A percentile compares a stretch with the other conserved stretches of the same genome.
Evolutionary conservation across 2,888 invertebrate species (phyloP).

Genomic region (Cosmorhoe ocellata): DNA sequence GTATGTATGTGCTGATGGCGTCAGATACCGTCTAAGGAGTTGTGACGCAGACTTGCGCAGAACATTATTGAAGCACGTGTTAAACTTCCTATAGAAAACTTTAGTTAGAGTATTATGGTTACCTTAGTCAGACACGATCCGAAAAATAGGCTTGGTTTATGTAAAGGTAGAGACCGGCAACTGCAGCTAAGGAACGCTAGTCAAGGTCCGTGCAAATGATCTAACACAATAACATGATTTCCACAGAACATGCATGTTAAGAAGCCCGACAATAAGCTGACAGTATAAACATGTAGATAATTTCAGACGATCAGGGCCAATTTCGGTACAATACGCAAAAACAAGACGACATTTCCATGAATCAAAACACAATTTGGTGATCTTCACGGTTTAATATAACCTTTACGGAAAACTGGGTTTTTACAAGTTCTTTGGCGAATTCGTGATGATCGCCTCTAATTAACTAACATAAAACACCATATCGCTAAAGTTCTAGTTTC

Average conservation of each 20-base stretch:
- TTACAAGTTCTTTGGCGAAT: constrained; percentile 16
- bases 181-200: constrained; percentile 47
- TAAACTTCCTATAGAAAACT: neutral
- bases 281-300: constrained; percentile 44
- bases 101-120: constrained; percentile 39
- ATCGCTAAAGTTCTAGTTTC: constrained; percentile 5
- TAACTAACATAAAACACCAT: constrained; percentile 21
- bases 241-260: constrained; percentile 67
- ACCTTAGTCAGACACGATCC: constrained; percentile 31
- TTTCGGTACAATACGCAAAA: constrained; percentile 35
- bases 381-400: constrained; percentile 37
- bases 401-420: constrained; percentile 23
- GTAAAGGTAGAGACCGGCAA: constrained; percentile 39
- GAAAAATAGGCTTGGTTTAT: constrained; percentile 32
- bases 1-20: constrained; percentile 32
- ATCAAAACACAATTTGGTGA: constrained; percentile 35
- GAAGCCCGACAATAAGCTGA: constrained; percentile 45
- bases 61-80: constrained; percentile 47
- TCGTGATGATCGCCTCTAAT: constrained; percentile 25
- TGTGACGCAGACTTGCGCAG: constrained; percentile 43
- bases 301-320: constrained; percentile 59
- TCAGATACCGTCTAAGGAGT: constrained; percentile 37
- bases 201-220: constrained; percentile 62
- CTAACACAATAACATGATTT: constrained; percentile 61
- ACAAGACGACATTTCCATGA: constrained; percentile 38